Evolutionary conservation across 2,888 invertebrate species (phyloP), one percentile per base, ranked within the genome.

Genomic region (Micoletzkya japonica): DNA sequence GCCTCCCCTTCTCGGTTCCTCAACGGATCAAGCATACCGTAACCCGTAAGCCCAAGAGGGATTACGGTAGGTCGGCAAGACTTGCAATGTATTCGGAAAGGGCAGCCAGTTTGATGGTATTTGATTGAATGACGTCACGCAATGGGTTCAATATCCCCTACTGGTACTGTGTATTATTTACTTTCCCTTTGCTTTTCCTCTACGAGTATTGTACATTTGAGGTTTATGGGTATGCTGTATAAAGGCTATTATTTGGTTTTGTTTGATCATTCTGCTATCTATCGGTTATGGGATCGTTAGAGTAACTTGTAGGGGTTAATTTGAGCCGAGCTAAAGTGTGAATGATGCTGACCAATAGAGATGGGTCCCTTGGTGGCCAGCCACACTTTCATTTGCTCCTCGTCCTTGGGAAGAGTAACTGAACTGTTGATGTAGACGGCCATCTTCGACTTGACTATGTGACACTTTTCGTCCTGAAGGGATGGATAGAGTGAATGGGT

Each of bases 371-470:
- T 85, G 49, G 80, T 77, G 61, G 77, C 74, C 7, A 85, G 73
- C 80, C 81, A 86, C 32, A 74, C 73, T 58, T 79, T 79, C 73
- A 85, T 79, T 50, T 84, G 73, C 30, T 73, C 74, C 70, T 86
- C 85, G 72, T 85, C 81, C 52, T 82, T 73, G 7, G 84, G 81
- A 17, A 85, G 71, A 57, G 79, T 78, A 10, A 83, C 73, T 7
- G 83, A 83, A 56, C 76, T 80, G 72, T 85, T 85, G 77, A 85
- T 85, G 76, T 81, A 84, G 14, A 80, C 81, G 14, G 77, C 74
- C 52, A 77, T 72, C 52, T 70, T 70, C 6, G 70, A 70, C 54
- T 70, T 70, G 50, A 60, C 70, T 57, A 68, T 68, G 24, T 32
- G 50, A 26, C 68, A 68, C 26, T 30, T 20, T 26, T 72, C 67